A percentile compares a stretch with the other conserved stretches of the same genome.
Conservation (phyloP, 2,797 vertebrate species). For the Microchirus variegatus region DNA sequence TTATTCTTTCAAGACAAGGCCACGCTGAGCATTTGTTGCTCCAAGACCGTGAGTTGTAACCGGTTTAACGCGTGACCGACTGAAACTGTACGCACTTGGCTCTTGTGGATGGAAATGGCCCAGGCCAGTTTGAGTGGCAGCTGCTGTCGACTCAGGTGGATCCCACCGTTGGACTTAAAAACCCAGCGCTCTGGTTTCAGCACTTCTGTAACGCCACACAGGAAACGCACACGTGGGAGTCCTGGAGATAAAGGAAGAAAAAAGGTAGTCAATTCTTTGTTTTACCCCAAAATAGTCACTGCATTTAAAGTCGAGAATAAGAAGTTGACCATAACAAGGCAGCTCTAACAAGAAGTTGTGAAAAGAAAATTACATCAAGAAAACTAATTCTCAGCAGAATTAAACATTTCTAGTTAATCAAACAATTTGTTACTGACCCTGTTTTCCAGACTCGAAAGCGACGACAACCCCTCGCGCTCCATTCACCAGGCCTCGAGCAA, state of each 20-base stretch:
- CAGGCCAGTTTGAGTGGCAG: conserved; percentile 95
- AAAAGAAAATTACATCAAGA: too few species aligned
- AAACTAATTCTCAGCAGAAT: too few species aligned
- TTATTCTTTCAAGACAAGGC: background rate
- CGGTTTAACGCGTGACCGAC: background rate
- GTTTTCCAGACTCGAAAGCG: conserved; percentile 87
- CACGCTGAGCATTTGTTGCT: background rate
- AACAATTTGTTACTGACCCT: conserved; percentile 73
- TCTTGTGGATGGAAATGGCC: conserved; percentile 99
- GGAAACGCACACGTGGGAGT: conserved; percentile 89
- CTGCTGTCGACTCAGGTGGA: conserved; percentile 89
- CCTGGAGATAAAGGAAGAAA: conserved; percentile 68
- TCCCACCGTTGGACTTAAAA: conserved; percentile 85
- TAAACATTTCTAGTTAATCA: background rate
- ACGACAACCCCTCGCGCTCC: conserved; percentile 93
- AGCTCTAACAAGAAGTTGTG: too few species aligned
- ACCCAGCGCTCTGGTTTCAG: conserved; percentile 89
- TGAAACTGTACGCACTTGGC: conserved; percentile 84
- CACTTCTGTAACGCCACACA: conserved; percentile 87
- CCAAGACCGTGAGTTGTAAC: background rate
- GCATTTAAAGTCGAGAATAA: too few species aligned
- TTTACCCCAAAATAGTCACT: background rate
- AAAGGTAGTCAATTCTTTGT: background rate
- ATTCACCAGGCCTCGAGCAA: conserved; percentile 91
- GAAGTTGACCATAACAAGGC: too few species aligned